A percentile compares a stretch with the other conserved stretches of the same genome.
Conservation (phyloP, 2,888 invertebrate genomes). For the Dynastes tityus region DNA sequence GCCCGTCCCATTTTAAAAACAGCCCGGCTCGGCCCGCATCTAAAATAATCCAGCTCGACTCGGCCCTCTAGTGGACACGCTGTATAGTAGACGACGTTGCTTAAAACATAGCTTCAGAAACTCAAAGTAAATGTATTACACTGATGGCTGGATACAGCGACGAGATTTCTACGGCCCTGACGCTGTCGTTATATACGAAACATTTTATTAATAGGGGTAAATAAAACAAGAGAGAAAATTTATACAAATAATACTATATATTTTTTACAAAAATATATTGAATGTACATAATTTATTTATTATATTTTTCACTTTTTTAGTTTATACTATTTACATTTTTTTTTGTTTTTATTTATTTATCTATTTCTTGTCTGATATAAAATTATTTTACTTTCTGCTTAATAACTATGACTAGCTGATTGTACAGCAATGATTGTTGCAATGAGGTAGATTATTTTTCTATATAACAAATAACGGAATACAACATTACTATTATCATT, state of each 20-base stretch:
- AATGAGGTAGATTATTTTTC: constrained; percentile 68
- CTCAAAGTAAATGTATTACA: no score
- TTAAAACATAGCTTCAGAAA: no score
- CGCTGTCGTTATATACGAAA: background rate
- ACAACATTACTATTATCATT: constrained; percentile 55
- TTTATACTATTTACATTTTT: constrained; percentile 50
- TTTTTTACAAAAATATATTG: constrained; percentile 69
- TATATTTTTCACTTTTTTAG: constrained; percentile 40
- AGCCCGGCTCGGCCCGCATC: no score
- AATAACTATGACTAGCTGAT: constrained; percentile 71
- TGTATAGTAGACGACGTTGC: no score
- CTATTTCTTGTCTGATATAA: constrained; percentile 48
- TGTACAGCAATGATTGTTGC: constrained; percentile 71
- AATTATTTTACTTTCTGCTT: constrained; percentile 51
- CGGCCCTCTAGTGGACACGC: no score
- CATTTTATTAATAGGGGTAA: background rate
- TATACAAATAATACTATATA: constrained; percentile 68
- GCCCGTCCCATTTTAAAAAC: no score
- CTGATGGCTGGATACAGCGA: no score
- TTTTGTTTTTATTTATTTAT: constrained; percentile 46
- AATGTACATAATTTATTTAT: constrained; percentile 65
- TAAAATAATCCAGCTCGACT: no score
- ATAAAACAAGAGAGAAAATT: constrained; percentile 51
- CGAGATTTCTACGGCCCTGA: no score
- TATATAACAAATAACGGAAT: constrained; percentile 50